Conservation (phyloP, 2,888 invertebrate species). For the Molorchus minor region DNA sequence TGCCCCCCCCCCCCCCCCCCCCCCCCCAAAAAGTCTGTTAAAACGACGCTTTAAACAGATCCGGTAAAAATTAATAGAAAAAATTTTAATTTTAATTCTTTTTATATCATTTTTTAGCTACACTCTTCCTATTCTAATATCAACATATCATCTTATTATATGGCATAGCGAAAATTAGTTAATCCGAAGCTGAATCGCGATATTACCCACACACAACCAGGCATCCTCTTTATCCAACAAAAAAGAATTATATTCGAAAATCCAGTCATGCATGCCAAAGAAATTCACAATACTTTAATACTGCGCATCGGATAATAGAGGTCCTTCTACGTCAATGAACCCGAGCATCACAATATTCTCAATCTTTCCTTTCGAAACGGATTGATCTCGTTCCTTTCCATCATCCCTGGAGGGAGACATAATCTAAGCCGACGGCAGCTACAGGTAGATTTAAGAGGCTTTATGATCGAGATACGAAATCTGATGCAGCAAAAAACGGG, state of each 20-base stretch:
- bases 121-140: no score
- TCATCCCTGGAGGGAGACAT: constrained; percentile 19
- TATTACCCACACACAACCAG: neutral
- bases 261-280: neutral
- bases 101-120: no score
- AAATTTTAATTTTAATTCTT: no score
- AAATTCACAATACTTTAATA: neutral
- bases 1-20: no score
- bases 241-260: constrained; percentile 4
- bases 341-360: constrained; percentile 15
- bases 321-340: constrained; percentile 16
- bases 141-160: no score
- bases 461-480: constrained; percentile 5
- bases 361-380: constrained; percentile 21
- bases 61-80: no score
- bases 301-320: constrained; percentile 4
- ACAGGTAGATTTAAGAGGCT: constrained; percentile 26
- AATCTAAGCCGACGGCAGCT: constrained; percentile 23
- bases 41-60: no score
- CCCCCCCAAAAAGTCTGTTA: no score
- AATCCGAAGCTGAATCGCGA: neutral
- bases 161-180: no score
- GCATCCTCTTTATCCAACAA: neutral
- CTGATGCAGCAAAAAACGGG: no score
- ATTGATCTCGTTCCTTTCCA: constrained; percentile 18